phyloP scores from a whole-genome alignment of 2,797 vertebrate species.

The Sciurus carolinensis region DNA sequence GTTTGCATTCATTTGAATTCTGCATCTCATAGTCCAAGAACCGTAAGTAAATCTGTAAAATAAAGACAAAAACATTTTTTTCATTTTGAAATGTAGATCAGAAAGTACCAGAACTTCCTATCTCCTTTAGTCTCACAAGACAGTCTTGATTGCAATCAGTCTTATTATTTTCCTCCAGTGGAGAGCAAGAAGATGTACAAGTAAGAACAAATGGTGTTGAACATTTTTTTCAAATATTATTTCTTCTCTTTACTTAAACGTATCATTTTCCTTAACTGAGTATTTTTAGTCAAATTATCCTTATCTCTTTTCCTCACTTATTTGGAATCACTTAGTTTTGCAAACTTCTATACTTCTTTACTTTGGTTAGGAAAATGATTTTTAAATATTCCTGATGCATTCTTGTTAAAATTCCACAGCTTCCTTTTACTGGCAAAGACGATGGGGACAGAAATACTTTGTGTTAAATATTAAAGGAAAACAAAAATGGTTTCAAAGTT shows the following conservation, averaged over 20 bases:
- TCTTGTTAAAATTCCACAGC: neutral
- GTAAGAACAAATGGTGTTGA: neutral
- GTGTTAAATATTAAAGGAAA: neutral
- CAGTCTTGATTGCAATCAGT: neutral
- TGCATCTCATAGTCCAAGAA: slow-evolving; percentile 99
- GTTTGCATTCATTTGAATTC: slow-evolving; percentile 99
- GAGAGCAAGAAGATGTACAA: neutral
- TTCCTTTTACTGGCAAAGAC: neutral
- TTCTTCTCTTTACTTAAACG: neutral
- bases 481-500: neutral
- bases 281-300: neutral
- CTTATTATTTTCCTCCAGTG: neutral
- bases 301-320: neutral
- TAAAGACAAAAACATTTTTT: slow-evolving; percentile 21
- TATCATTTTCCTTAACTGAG: neutral
- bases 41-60: slow-evolving; percentile 96
- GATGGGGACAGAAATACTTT: neutral
- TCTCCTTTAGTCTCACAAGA: slow-evolving; percentile 9
- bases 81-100: neutral
- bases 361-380: neutral
- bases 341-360: neutral
- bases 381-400: neutral
- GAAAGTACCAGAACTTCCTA: neutral
- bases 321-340: neutral
- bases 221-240: neutral